Evolutionary conservation across 2,113 vertebrate genomes (phyloP).

Genomic region (Rhynchomys soricoides): DNA sequence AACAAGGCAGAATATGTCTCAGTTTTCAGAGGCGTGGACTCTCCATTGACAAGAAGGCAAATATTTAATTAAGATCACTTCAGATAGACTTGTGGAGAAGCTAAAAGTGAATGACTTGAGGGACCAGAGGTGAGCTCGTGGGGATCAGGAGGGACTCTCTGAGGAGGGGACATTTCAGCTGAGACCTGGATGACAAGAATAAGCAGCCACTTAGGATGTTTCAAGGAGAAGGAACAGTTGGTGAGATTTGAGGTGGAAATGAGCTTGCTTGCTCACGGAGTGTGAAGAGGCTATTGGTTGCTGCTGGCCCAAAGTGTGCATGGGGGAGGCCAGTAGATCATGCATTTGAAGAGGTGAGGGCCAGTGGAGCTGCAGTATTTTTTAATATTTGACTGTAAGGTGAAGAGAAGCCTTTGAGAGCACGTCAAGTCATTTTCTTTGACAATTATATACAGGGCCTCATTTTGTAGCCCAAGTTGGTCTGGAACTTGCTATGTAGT

Average conservation of each 20-base stretch:
- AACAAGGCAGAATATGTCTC: neutral
- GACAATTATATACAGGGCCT: neutral
- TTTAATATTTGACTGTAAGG: slow-evolving; percentile 3
- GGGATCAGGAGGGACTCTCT: neutral
- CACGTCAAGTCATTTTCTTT: neutral
- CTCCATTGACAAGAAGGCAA: slow-evolving; percentile 15
- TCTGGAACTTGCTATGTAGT: neutral
- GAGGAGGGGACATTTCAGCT: neutral
- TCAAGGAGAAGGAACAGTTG: neutral
- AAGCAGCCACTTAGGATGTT: neutral
- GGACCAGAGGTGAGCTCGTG: neutral
- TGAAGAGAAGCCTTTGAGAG: neutral
- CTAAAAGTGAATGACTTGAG: neutral
- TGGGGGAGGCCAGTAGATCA: neutral
- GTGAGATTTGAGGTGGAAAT: neutral
- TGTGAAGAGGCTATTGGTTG: neutral
- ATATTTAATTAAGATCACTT: slow-evolving; percentile 1
- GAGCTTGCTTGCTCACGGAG: neutral
- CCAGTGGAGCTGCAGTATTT: neutral
- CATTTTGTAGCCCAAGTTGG: neutral
- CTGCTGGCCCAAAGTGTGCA: neutral
- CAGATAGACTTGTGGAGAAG: neutral
- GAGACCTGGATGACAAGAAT: neutral
- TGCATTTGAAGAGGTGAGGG: neutral
- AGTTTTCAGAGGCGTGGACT: neutral